phyloP scores from a whole-genome alignment of 2,797 vertebrate species.

The Epinephelus awoara region DNA sequence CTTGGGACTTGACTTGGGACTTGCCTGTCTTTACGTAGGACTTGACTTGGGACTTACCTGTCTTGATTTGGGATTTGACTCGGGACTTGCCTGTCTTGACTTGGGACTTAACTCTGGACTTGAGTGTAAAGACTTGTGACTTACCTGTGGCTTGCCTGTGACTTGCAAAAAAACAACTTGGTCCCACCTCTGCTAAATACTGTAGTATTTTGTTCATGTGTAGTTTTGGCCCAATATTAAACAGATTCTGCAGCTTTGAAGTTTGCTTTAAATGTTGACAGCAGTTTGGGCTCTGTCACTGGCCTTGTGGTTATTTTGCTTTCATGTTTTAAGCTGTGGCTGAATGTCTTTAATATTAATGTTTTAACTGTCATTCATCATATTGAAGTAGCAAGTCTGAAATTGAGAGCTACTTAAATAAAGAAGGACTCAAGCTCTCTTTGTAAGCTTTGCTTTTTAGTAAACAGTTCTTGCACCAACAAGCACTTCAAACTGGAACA shows the following conservation, averaged over 20 bases:
- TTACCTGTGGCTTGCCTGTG: too few relatives aligned
- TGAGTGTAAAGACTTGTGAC: too few relatives aligned
- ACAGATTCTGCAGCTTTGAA: conserved; percentile 17
- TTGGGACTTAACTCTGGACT: too few relatives aligned
- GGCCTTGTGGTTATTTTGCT: conserved; percentile 32
- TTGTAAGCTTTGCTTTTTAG: conserved; percentile 8
- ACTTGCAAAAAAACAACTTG: too few relatives aligned
- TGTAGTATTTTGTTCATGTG: neutral
- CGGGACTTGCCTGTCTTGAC: too few relatives aligned
- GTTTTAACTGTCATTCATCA: conserved; percentile 7
- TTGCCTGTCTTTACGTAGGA: too few relatives aligned
- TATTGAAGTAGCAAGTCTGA: conserved; percentile 7
- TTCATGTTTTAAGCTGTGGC: conserved; percentile 15
- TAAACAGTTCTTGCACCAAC: neutral
- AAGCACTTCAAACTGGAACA: neutral
- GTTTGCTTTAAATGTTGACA: conserved; percentile 26
- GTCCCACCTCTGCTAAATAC: neutral
- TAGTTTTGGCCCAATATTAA: conserved; percentile 26
- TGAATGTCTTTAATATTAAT: conserved; percentile 37
- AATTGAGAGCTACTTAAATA: neutral
- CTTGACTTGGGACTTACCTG: too few relatives aligned
- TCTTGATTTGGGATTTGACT: too few relatives aligned
- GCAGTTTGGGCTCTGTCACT: conserved; percentile 16
- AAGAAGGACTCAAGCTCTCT: neutral
- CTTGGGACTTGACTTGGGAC: too few relatives aligned